These are phyloP conservation scores for Chouioia cunea DNA, from an alignment of 2,888 invertebrate genomes.

Conservation along the genomic window DNA sequence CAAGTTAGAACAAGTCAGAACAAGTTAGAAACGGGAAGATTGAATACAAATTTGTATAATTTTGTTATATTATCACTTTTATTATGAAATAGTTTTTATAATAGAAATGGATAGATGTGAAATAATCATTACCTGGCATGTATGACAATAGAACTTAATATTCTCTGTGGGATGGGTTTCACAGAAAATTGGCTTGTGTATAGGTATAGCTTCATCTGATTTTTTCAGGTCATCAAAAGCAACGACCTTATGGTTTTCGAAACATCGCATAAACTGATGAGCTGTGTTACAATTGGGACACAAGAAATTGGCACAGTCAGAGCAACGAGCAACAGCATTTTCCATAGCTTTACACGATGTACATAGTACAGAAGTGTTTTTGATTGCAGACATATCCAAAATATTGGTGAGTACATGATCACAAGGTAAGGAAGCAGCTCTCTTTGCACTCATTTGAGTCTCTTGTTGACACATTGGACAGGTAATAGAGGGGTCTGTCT, in stretches of 20 bases:
- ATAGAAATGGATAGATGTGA: not conserved
- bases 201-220: constrained; percentile 83
- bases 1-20: no score
- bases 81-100: no score
- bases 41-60: no score
- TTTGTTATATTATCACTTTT: no score
- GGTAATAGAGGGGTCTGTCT: constrained; percentile 75
- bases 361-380: constrained; percentile 79
- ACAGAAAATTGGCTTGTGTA: constrained; percentile 92
- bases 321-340: constrained; percentile 92
- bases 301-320: constrained; percentile 93
- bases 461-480: constrained; percentile 89
- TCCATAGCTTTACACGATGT: constrained; percentile 97
- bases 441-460: constrained; percentile 83
- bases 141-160: constrained; percentile 89
- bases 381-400: constrained; percentile 84
- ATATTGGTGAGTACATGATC: constrained; percentile 91
- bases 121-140: constrained; percentile 74
- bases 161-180: constrained; percentile 84
- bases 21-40: no score
- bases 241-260: constrained; percentile 93
- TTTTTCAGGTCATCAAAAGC: constrained; percentile 88
- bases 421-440: constrained; percentile 83
- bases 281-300: constrained; percentile 96
- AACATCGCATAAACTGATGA: constrained; percentile 96